Conservation (phyloP, 2,113 vertebrate genomes). For the Gadus macrocephalus region DNA sequence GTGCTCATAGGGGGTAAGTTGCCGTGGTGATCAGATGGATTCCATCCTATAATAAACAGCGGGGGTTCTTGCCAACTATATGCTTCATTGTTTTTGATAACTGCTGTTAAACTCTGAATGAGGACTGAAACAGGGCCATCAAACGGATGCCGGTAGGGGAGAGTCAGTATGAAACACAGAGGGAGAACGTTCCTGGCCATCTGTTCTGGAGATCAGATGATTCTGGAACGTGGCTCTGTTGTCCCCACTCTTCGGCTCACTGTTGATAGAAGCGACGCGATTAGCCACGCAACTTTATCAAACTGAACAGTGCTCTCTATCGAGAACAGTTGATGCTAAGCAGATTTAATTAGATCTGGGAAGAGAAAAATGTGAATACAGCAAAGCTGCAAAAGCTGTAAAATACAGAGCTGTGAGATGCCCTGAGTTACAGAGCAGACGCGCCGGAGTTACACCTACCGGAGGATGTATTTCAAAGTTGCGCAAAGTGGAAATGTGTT, state of each 20-base stretch:
- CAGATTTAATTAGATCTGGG: conserved; percentile 26
- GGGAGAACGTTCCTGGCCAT: neutral
- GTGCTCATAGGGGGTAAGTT: conserved; percentile 23
- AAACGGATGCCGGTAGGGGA: neutral
- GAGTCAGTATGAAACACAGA: conserved; percentile 2
- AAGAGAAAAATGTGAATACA: neutral
- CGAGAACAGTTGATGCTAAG: conserved; percentile 7
- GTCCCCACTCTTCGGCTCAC: neutral
- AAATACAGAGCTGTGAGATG: neutral
- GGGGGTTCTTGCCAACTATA: no score
- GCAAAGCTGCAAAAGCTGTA: neutral
- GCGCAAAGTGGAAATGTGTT: neutral
- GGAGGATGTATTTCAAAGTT: no score
- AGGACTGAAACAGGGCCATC: conserved; percentile 1
- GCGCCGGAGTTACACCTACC: no score
- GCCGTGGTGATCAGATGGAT: conserved; percentile 11
- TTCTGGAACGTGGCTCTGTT: neutral
- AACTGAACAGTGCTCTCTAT: conserved; percentile 29
- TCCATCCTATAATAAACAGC: conserved; percentile 2
- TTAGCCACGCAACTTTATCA: conserved; percentile 26
- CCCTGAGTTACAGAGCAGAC: no score
- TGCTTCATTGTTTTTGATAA: no score
- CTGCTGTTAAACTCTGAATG: neutral
- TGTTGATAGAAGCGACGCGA: conserved; percentile 1
- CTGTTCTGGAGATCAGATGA: neutral